Evolutionary conservation across 1,140 invertebrate species (phyloP).

Genomic region (Heliconius nattereri): DNA sequence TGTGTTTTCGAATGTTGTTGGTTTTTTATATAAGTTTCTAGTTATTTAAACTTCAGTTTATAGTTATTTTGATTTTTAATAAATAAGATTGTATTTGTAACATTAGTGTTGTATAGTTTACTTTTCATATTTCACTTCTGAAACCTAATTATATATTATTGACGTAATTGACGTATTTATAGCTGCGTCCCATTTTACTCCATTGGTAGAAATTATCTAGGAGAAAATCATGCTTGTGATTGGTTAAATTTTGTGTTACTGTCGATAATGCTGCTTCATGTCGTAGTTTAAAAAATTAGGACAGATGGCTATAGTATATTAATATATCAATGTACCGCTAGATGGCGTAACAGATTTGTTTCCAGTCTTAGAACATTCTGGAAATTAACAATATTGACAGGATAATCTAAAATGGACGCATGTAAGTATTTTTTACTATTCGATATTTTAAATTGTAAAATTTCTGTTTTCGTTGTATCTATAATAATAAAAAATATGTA

Average conservation of each 20-base stretch:
- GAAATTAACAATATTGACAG: neutral
- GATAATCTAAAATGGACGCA: neutral
- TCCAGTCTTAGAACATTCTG: neutral
- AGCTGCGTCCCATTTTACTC: too few species aligned
- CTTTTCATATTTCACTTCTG: too few species aligned
- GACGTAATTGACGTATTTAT: too few species aligned
- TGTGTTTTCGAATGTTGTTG: too few species aligned
- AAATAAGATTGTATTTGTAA: too few species aligned
- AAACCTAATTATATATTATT: too few species aligned
- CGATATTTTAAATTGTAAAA: neutral
- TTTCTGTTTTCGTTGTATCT: too few species aligned
- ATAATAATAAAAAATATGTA: too few species aligned
- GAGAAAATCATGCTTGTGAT: neutral
- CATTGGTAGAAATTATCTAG: neutral
- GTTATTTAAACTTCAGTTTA: too few species aligned
- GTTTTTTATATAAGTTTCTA: too few species aligned
- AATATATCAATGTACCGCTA: constrained; percentile 10
- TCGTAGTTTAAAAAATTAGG: neutral
- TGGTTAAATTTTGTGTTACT: neutral
- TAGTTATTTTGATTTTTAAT: too few species aligned
- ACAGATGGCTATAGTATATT: constrained; percentile 4
- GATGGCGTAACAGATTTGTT: constrained; percentile 14
- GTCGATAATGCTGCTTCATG: neutral
- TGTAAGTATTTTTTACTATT: neutral
- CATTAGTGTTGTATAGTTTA: too few species aligned